These are phyloP conservation scores for Coracopsis vasa DNA, from an alignment of 2,113 vertebrate genomes.

Conservation along the genomic window DNA sequence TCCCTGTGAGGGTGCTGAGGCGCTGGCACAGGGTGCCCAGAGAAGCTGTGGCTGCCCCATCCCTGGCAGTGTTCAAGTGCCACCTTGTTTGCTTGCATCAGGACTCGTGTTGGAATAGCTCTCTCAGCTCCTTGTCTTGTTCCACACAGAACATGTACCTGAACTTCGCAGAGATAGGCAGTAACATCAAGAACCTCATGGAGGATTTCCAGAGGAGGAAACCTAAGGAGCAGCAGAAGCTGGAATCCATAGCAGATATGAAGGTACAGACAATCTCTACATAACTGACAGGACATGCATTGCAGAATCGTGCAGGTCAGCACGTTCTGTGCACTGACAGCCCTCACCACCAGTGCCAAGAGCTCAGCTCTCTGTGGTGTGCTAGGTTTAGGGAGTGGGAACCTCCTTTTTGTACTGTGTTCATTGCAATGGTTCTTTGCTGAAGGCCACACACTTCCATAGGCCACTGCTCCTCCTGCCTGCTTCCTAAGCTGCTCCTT, in stretches of 20 bases:
- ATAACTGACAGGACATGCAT: not conserved
- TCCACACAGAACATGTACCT: slow-evolving; percentile 90
- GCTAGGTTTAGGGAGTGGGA: not conserved
- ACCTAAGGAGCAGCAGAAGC: slow-evolving; percentile 92
- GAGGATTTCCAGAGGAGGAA: slow-evolving; percentile 97
- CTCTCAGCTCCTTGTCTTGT: not conserved
- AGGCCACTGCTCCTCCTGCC: not conserved
- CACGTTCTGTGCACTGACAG: not conserved
- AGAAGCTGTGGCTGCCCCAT: not conserved
- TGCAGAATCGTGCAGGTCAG: not conserved
- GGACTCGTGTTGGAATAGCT: fast-evolving
- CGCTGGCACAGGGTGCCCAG: not conserved
- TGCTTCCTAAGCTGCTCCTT: not conserved
- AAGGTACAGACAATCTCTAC: slow-evolving; percentile 73
- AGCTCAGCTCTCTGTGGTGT: not conserved
- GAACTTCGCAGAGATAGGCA: slow-evolving; percentile 97
- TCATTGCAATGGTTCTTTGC: not conserved
- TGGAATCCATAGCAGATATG: slow-evolving; percentile 96
- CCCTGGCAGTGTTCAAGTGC: not conserved
- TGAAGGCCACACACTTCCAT: not conserved
- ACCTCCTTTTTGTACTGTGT: not conserved
- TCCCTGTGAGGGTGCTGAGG: not conserved
- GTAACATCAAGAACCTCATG: slow-evolving; percentile 98
- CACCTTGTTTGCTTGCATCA: too few relatives aligned
- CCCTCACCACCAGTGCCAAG: not conserved